phyloP scores from a whole-genome alignment of 2,797 vertebrate genomes.

The Enteromius unitaeniatus region DNA sequence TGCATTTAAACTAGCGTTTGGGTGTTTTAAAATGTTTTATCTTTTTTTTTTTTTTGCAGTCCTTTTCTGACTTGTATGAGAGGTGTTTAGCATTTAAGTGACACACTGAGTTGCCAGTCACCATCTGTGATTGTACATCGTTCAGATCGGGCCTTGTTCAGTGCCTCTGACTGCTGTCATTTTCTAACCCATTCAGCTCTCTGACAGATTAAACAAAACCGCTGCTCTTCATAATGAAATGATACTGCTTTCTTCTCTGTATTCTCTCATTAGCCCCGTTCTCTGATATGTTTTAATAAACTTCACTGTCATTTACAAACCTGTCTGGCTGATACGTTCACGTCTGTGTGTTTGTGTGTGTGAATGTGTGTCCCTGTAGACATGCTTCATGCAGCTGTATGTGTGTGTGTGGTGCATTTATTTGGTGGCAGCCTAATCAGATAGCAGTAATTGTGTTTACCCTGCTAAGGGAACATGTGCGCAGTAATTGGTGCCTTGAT shows the following conservation, averaged over 20 bases:
- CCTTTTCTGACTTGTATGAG: slow-evolving; percentile 16
- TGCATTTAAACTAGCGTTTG: not conserved
- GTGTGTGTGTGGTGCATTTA: slow-evolving; percentile 44
- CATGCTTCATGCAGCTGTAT: slow-evolving; percentile 31
- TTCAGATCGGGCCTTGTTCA: slow-evolving; percentile 46
- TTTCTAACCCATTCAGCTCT: slow-evolving; percentile 27
- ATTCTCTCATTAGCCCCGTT: slow-evolving; percentile 24
- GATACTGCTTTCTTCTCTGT: slow-evolving; percentile 35
- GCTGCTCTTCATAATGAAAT: slow-evolving; percentile 41
- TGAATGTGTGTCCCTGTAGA: not conserved
- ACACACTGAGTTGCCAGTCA: slow-evolving; percentile 36
- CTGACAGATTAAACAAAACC: slow-evolving; percentile 25
- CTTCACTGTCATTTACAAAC: slow-evolving; percentile 41
- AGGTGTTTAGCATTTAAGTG: slow-evolving; percentile 22
- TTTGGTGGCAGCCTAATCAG: slow-evolving; percentile 65
- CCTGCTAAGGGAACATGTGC: slow-evolving; percentile 62
- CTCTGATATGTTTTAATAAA: slow-evolving; percentile 49
- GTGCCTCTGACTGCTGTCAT: slow-evolving; percentile 43
- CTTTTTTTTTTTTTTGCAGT: not conserved
- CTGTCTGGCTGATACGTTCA: slow-evolving; percentile 15
- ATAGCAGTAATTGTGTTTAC: slow-evolving; percentile 69
- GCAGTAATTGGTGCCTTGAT: slow-evolving; percentile 66
- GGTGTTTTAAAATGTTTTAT: not conserved
- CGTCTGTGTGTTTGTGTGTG: slow-evolving; percentile 29
- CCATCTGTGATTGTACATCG: slow-evolving; percentile 37